Base-by-base conservation (phyloP, 2,113 vertebrate genomes). In the Anthoscopus minutus region DNA sequence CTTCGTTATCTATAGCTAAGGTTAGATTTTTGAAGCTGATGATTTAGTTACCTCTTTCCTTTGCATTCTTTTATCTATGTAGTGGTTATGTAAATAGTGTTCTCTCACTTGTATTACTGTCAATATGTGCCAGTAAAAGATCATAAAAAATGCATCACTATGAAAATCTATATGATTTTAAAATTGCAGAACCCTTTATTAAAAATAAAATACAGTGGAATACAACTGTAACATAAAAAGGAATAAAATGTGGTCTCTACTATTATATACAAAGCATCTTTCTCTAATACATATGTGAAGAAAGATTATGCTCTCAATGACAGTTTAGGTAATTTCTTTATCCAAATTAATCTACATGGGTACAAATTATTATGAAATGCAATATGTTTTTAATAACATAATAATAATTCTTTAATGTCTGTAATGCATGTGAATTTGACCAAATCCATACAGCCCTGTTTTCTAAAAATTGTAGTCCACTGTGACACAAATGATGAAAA, bases 401-500 rank as follows among this genome's bases (percentile, higher is more conserved):
- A 54, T 25, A 50, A 54, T 6, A 62, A 13, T 45, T 18, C 25
- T 71, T 81, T 50, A 18, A 38, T 50, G 6, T 66, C 33, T 81
- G 14, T n/a, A 81, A 62, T 7, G 51, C 9, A 22, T 2, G 5
- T 37, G 33, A 81, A 73, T 51, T 93, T 50, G 28, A 58, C 9
- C 11, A 66, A 9, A 7, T 19, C 28, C 19, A 53, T 44, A 45
- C 45, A 84, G 10, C 5, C 18, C 11, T 57, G 9, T 42, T 66
- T 85, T 67, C 6, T 37, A 56, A 35, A 93, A 86, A 69, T 23
- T 67, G 11, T 35, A 20, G 47, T 28, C n/a, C 10, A 6, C 30
- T 50, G 25, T 5, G 5, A 42, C 4, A 33, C 13, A 24, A 42
- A 4, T 15, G 0, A 42, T 1, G 2, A 71, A 80, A 80, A 16